Base-by-base conservation (phyloP, 1,140 invertebrate genomes). In the Mya arenaria region DNA sequence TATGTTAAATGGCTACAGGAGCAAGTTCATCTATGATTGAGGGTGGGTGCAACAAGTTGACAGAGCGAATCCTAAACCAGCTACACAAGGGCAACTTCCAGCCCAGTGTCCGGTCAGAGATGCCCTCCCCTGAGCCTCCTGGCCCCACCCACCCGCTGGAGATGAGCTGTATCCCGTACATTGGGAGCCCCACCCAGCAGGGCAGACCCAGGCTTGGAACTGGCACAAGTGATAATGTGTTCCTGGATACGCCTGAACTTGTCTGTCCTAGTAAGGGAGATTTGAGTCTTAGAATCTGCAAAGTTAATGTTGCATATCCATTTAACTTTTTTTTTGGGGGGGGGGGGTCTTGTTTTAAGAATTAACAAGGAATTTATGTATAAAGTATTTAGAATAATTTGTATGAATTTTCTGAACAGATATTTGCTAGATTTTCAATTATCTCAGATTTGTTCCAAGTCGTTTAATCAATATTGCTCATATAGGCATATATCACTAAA, bases 1-100 rank as follows among this genome's bases (percentile, higher is more conserved):
- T n/a, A n/a, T n/a, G n/a, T n/a, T n/a, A n/a, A n/a, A n/a, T n/a
- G n/a, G n/a, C 34, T 23, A 15, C 39, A 89, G 88, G 75, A 37
- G 88, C 88, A 23, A 88, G 87, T 60, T 89, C 88, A 2, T 89
- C 88, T 25, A 84, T 87, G 56, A 25, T 86, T 62, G 88, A 89
- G 55, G 88, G 88, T 28, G 81, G 84, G 41, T 19, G 10, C 19
- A 82, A 71, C n/a, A 84, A 72, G 52, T 19, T 88, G 8, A 13
- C 87, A 19, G 87, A 89, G 23, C 72, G 69, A 13, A 80, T 89
- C 28, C 75, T 89, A 8, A 74, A 79, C 30, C 85, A 89, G 36
- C 82, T 89, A 23, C 88, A 88, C 77, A 80, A 71, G 39, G 88
- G 85, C 13, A 89, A 88, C 77, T 89, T 87, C 72, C 55, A 79